phyloP scores from a whole-genome alignment of 2,113 vertebrate genomes.

The Anser cygnoides region DNA sequence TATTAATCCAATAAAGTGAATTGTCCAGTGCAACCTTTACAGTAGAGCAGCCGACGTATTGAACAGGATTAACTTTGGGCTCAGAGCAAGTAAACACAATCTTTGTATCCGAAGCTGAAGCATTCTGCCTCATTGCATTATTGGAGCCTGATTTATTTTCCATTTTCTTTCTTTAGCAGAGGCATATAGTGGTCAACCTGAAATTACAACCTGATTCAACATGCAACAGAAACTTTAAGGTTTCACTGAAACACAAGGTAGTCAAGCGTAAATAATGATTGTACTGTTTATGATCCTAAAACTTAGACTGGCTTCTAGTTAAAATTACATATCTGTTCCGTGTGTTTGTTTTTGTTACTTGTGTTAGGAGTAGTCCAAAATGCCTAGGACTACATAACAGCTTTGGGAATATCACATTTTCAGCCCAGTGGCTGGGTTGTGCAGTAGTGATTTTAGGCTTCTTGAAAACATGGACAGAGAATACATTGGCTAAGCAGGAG shows the following conservation, averaged over 20 bases:
- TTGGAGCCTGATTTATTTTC: neutral
- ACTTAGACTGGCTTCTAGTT: neutral
- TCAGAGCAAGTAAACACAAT: neutral
- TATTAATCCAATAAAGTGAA: slow-evolving; percentile 32
- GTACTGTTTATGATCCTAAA: slow-evolving; percentile 21
- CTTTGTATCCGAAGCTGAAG: neutral
- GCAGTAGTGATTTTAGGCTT: neutral
- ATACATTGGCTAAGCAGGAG: neutral
- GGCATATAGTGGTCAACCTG: neutral
- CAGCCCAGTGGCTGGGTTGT: neutral
- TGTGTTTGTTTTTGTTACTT: slow-evolving; percentile 60
- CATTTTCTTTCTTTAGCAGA: slow-evolving; percentile 1
- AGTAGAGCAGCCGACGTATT: neutral
- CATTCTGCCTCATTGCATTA: neutral
- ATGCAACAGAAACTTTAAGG: neutral
- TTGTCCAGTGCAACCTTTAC: neutral
- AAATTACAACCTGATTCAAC: neutral
- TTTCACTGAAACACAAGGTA: neutral
- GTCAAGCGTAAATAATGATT: slow-evolving; percentile 1
- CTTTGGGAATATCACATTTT: slow-evolving; percentile 65
- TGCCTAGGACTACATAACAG: slow-evolving; percentile 1
- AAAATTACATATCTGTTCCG: neutral
- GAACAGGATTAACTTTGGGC: slow-evolving; percentile 14
- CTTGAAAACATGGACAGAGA: neutral
- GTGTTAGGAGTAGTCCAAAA: slow-evolving; percentile 28